A percentile compares a stretch with the other conserved stretches of the same genome.
Evolutionary conservation across 2,797 vertebrate species (phyloP).

Genomic region (Nasua narica): DNA sequence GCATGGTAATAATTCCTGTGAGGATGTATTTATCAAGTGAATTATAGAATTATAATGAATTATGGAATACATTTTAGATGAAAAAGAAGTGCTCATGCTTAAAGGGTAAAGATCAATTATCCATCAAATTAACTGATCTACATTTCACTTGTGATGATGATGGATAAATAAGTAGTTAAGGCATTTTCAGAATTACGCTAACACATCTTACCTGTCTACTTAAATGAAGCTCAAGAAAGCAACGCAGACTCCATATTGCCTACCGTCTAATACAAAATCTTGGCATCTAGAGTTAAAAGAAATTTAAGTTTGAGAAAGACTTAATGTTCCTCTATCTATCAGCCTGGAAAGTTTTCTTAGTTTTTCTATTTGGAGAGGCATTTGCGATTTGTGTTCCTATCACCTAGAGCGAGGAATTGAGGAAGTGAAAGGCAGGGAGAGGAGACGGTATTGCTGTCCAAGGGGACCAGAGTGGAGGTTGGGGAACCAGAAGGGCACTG

Average conservation of each 20-base stretch:
- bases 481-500: neutral
- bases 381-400: slow-evolving; percentile 32
- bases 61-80: neutral
- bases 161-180: slow-evolving; percentile 6
- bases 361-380: neutral
- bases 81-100: neutral
- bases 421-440: neutral
- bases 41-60: neutral
- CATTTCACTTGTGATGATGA: neutral
- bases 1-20: neutral
- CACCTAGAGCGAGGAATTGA: neutral
- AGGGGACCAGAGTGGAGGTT: neutral
- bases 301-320: neutral
- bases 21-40: neutral
- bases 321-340: neutral
- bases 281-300: neutral
- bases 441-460: rapidly evolving
- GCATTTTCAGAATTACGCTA: neutral
- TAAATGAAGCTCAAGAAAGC: neutral
- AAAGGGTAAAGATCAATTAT: neutral
- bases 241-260: neutral
- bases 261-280: neutral
- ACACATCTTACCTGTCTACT: neutral
- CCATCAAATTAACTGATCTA: neutral
- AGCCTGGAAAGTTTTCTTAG: neutral